Conservation (phyloP, 2,888 invertebrate genomes). For the Coecobrya sp. region DNA sequence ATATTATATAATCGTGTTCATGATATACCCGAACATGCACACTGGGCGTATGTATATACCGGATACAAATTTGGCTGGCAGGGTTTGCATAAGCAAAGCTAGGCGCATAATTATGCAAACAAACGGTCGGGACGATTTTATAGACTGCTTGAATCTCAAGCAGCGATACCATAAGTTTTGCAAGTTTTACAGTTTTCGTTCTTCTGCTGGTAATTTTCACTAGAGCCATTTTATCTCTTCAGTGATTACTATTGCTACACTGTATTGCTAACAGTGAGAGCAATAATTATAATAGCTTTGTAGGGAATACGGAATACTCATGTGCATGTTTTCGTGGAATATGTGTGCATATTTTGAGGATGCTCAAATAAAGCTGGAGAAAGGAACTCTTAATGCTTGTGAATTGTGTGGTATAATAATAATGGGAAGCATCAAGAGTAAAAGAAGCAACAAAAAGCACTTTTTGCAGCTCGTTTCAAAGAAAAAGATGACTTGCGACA, state of each 20-base stretch:
- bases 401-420: neutral
- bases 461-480: conserved; percentile 13
- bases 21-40: no score
- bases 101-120: no score
- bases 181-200: neutral
- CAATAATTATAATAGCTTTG: conserved; percentile 29
- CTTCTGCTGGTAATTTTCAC: neutral
- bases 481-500: conserved; percentile 49
- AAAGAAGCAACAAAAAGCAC: neutral
- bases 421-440: conserved; percentile 10
- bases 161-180: neutral
- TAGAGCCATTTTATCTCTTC: neutral
- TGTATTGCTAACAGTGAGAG: neutral
- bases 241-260: neutral
- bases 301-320: neutral
- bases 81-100: no score
- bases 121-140: no score
- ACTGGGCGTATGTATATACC: no score
- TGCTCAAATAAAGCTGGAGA: neutral
- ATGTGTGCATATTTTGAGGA: neutral
- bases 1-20: no score
- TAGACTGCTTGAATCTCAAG: neutral
- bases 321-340: neutral
- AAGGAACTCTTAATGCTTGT: neutral
- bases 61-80: no score